Conservation (phyloP, 2,113 vertebrate genomes). For the Odobenus rosmarus region DNA sequence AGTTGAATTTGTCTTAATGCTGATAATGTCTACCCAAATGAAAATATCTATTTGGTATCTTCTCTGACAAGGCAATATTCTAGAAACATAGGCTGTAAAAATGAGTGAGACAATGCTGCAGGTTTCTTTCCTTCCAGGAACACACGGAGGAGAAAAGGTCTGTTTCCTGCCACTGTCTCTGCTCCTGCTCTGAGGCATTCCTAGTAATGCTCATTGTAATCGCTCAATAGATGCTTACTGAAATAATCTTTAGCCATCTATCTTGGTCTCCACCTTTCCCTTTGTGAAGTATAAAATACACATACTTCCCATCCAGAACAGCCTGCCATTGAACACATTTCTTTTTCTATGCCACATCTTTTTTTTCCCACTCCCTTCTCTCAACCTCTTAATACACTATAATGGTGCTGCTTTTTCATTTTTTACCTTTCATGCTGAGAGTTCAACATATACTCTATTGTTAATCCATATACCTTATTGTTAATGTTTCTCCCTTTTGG, state of each 20-base stretch:
- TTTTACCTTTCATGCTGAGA: neutral
- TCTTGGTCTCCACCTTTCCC: neutral
- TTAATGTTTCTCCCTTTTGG: neutral
- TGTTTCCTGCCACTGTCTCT: neutral
- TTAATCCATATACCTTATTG: neutral
- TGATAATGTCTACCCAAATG: neutral
- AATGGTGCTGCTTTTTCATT: neutral
- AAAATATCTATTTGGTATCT: neutral
- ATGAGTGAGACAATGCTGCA: neutral
- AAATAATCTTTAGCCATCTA: neutral
- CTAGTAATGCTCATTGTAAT: neutral
- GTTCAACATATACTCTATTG: neutral
- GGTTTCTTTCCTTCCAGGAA: neutral
- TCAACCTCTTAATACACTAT: neutral
- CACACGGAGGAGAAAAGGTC: neutral
- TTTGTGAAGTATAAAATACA: neutral
- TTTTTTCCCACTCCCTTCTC: neutral
- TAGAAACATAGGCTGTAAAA: neutral
- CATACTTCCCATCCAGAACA: fast-evolving
- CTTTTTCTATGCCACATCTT: neutral
- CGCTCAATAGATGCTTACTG: neutral
- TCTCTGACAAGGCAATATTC: neutral
- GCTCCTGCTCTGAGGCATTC: neutral
- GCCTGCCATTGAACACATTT: neutral
- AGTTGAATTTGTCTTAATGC: conserved; percentile 9